Conservation (phyloP, 2,888 invertebrate species). For the Podotricha telesiphe region DNA sequence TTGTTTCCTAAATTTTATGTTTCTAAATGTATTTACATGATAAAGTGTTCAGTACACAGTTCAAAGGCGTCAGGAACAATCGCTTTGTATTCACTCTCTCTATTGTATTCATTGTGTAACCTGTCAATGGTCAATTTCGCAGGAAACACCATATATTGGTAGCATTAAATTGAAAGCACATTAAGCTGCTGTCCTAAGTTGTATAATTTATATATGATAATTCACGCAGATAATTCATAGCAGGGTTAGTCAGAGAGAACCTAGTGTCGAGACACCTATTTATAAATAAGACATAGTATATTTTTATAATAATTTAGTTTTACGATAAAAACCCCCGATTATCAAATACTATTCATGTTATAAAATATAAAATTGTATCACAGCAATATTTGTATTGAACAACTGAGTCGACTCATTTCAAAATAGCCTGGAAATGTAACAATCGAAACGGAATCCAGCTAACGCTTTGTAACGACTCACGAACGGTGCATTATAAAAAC, state of each 20-base stretch:
- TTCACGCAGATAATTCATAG: no score
- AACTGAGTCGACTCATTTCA: conserved; percentile 33
- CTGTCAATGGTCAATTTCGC: conserved; percentile 38
- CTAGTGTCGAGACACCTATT: no score
- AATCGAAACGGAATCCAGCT: conserved; percentile 31
- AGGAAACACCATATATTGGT: conserved; percentile 23
- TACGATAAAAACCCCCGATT: neutral
- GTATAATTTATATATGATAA: conserved; percentile 14
- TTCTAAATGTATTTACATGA: conserved; percentile 36
- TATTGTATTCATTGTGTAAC: conserved; percentile 41
- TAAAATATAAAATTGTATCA: conserved; percentile 15
- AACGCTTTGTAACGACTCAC: conserved; percentile 37
- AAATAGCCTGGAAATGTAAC: conserved; percentile 36
- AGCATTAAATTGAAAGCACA: conserved; percentile 16
- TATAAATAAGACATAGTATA: neutral
- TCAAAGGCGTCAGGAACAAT: conserved; percentile 44
- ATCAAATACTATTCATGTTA: neutral
- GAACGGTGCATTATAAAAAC: conserved; percentile 39
- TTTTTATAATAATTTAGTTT: neutral
- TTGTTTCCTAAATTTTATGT: neutral
- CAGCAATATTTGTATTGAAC: conserved; percentile 24
- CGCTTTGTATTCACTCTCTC: conserved; percentile 45
- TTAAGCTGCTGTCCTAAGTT: neutral
- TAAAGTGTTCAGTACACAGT: conserved; percentile 39
- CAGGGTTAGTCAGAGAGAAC: no score